Evolutionary conservation across 2,888 invertebrate genomes (phyloP), one percentile per base, ranked within the genome.

Genomic region (Arge pagana): DNA sequence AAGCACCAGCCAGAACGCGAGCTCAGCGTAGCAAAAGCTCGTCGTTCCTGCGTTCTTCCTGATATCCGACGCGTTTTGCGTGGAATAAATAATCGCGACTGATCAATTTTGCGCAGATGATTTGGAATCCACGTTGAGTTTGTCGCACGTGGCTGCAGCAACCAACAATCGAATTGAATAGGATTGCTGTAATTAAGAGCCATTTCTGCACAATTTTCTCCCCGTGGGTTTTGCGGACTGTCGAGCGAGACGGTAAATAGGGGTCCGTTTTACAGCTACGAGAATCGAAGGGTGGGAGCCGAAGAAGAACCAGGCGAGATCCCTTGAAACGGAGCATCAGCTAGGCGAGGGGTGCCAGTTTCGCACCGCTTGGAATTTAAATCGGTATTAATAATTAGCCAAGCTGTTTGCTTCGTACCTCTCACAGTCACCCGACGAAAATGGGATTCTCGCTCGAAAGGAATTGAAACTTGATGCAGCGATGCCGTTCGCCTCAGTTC

Each of bases 131-230:
- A n/a, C n/a, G n/a, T n/a, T n/a, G n/a, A n/a, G n/a, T n/a, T n/a
- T n/a, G n/a, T n/a, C 60, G 66, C 67, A 69, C 70, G 72, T 69
- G 71, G 63, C 68, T 54, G 58, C 48, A 33, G 33, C 16, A 56
- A 37, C 58, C 50, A 64, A 62, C 62, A 62, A 59, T 64, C 58
- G 62, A 66, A 74, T 72, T 75, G 68, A 72, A 75, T 72, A 63
- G 71, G 73, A 75, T 76, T 68, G 74, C 66, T 74, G 76, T 75
- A 76, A 76, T 76, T 75, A 76, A 76, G 74, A 72, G 75, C 72
- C 71, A 72, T 76, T 76, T 74, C 74, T 72, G 67, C 73, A 68
- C 70, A 70, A 73, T 71, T 72, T 72, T 70, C 67, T 65, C 63
- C 54, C 54, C 53, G 6, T 10, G 39, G 23, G 53, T 57, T 54